Conservation (phyloP, 2,888 invertebrate species). For the Xestoiulus laeticollis region DNA sequence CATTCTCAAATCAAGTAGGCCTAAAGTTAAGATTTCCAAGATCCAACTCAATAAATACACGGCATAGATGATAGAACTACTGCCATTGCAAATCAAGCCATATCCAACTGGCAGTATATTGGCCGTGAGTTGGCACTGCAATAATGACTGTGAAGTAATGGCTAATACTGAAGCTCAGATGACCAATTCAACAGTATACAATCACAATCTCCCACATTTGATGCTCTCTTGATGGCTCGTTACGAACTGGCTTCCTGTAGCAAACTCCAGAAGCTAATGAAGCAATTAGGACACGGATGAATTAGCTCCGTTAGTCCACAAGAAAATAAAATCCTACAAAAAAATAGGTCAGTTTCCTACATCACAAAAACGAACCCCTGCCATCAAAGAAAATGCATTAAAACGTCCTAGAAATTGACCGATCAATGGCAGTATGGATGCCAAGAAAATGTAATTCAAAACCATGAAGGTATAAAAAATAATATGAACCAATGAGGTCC, state of each 20-base stretch:
- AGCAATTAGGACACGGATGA: slow-evolving; percentile 35
- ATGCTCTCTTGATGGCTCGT: background rate
- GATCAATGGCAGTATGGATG: background rate
- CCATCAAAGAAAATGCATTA: background rate
- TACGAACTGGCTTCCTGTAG: background rate
- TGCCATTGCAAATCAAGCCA: background rate
- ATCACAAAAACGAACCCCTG: background rate
- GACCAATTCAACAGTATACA: background rate
- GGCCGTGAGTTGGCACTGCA: background rate
- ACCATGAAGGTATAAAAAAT: background rate
- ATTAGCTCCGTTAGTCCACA: background rate
- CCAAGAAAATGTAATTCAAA: background rate
- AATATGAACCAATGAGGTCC: background rate
- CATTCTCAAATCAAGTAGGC: no score
- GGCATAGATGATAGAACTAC: background rate
- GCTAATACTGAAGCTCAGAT: slow-evolving; percentile 10
- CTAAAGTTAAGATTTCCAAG: background rate
- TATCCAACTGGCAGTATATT: background rate
- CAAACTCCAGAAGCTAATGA: slow-evolving; percentile 19
- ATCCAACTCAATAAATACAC: background rate
- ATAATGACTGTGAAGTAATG: background rate
- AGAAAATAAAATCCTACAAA: background rate
- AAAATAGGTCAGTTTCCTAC: background rate
- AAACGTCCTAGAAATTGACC: background rate
- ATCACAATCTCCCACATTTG: background rate